Evolutionary conservation across 2,797 vertebrate genomes (phyloP).

Genomic region (Centropyge bicolor): DNA sequence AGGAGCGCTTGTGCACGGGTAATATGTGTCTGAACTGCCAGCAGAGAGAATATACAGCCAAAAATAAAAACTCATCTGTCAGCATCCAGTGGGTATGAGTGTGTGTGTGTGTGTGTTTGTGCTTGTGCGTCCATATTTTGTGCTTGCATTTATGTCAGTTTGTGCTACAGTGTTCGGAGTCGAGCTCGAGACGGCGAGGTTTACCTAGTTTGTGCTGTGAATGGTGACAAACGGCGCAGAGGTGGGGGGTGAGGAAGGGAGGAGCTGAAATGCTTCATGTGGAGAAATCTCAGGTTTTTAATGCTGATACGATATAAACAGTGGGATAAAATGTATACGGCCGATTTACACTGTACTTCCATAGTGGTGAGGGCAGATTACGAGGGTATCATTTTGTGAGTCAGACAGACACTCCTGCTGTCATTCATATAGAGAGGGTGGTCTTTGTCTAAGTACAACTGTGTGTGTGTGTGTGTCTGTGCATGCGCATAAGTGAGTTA

Average conservation of each 20-base stretch:
- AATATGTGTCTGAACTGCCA: constrained; percentile 81
- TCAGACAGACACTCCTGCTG: constrained; percentile 55
- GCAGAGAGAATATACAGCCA: constrained; percentile 79
- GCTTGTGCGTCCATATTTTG: constrained; percentile 56
- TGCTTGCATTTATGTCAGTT: constrained; percentile 69
- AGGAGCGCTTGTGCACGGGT: constrained; percentile 45
- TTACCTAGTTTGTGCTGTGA: constrained; percentile 66
- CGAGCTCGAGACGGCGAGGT: constrained; percentile 54
- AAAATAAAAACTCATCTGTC: constrained; percentile 86
- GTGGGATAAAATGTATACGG: constrained; percentile 39
- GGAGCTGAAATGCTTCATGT: constrained; percentile 34
- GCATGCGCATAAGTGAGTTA: constrained; percentile 67
- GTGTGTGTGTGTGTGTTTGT: constrained; percentile 51
- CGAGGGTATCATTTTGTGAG: constrained; percentile 58
- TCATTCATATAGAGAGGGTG: constrained; percentile 44
- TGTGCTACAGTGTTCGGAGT: constrained; percentile 57
- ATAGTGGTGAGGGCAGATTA: constrained; percentile 44
- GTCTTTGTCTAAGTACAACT: constrained; percentile 39
- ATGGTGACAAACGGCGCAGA: constrained; percentile 55
- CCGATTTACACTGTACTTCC: constrained; percentile 37
- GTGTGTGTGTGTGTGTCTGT: constrained; percentile 46
- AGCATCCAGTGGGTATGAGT: constrained; percentile 69
- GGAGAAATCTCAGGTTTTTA: constrained; percentile 42
- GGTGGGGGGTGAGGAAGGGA: constrained; percentile 36
- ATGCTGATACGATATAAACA: constrained; percentile 33